Conservation (phyloP, 2,797 vertebrate species). For the Choloepus didactylus region DNA sequence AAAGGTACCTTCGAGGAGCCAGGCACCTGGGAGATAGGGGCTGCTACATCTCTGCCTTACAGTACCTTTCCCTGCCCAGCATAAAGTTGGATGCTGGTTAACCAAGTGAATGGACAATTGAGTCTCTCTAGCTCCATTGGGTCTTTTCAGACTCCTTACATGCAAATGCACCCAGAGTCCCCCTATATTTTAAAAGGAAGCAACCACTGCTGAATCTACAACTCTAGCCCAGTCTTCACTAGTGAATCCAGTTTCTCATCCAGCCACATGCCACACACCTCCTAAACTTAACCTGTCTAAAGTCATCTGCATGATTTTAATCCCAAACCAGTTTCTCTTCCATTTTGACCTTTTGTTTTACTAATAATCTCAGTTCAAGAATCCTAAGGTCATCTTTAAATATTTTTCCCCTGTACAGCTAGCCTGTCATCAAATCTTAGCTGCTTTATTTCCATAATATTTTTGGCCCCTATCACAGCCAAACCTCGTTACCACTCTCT, state of each 20-base stretch:
- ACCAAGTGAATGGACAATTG: background rate
- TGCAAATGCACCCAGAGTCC: background rate
- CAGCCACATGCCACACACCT: background rate
- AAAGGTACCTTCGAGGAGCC: background rate
- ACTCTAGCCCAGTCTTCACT: background rate
- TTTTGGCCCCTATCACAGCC: background rate
- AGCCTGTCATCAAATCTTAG: background rate
- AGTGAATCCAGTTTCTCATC: background rate
- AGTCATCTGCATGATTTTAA: background rate
- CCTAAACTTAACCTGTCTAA: background rate
- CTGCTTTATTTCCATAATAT: background rate
- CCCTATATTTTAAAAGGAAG: background rate
- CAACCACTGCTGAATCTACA: background rate
- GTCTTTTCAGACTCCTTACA: background rate
- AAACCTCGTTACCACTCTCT: background rate
- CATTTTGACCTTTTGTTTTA: background rate
- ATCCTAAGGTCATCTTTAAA: background rate
- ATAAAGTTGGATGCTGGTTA: background rate
- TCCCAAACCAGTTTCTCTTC: background rate
- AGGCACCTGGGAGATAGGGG: background rate
- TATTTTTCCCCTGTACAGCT: background rate
- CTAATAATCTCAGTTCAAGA: background rate
- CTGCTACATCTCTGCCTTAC: background rate
- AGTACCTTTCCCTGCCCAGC: background rate
- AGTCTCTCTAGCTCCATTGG: background rate